Conservation (phyloP, 2,888 invertebrate species). For the Drosophila neutralis region DNA sequence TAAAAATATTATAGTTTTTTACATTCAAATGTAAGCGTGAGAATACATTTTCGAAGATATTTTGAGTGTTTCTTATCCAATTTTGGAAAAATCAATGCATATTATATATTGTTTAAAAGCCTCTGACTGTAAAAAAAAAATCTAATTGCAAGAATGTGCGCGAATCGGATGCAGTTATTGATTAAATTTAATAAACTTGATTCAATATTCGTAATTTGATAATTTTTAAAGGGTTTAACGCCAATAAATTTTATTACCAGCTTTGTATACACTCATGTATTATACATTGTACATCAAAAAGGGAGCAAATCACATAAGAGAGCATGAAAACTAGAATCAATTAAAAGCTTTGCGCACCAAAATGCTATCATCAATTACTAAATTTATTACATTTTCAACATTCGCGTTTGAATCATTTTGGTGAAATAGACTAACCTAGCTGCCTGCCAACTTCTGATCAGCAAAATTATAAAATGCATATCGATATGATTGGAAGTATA, state of each 20-base stretch:
- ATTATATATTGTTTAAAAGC: neutral
- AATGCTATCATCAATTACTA: neutral
- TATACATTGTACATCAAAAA: neutral
- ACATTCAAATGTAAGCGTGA: neutral
- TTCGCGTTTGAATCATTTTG: neutral
- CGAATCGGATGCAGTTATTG: neutral
- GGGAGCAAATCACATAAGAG: neutral
- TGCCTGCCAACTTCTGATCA: slow-evolving; percentile 9
- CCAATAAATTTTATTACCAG: neutral
- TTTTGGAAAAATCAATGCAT: neutral
- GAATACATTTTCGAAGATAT: neutral
- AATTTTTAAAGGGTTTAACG: neutral
- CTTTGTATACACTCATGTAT: no score
- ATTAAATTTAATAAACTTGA: neutral
- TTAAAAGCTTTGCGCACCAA: neutral
- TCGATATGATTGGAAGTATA: slow-evolving; percentile 16
- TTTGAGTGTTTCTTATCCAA: neutral
- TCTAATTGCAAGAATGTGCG: neutral
- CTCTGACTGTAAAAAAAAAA: neutral
- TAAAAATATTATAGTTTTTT: neutral
- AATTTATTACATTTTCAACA: neutral
- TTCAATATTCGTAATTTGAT: neutral
- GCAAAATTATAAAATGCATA: neutral
- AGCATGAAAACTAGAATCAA: neutral
- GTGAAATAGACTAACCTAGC: no score